Evolutionary conservation across 2,888 invertebrate species (phyloP), one percentile per base, ranked within the genome.

Genomic region (Heliconius cydno): DNA sequence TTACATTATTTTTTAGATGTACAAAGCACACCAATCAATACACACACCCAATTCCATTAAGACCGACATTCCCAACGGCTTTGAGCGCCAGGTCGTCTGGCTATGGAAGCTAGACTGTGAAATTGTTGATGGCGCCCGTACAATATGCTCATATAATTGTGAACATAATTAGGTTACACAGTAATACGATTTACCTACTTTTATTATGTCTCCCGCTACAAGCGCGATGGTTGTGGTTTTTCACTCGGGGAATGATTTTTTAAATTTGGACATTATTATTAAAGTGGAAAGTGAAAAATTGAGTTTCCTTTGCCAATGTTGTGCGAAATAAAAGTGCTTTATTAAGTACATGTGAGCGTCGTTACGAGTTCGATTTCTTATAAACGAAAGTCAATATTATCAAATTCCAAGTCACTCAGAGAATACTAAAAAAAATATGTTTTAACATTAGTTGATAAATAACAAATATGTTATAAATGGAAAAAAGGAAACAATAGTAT

Each of bases 1-100:
- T 38, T 38, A 60, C 25, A 38, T 74, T 63, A 19, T 63, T 63
- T 25, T 3, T n/a, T 38, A 25, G 25, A 41, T 22, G 3, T n/a
- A 38, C 15, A n/a, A 74, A 22, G 6, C 63, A 28, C 41, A 38
- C 15, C 13, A 75, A 75, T 65, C 19, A 65, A 75, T 75, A 75
- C 65, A 41, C 65, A 65, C 63, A 19, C 65, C 41, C 25, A 75
- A 65, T 75, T 41, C 63, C 12, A 75, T 65, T 65, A 75, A 75
- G 63, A 22, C n/a, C 28, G 38, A 65, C 65, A 65, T 65, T 41
- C 65, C 75, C 75, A 75, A 65, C 15, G 75, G 75, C 65, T 22
- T 63, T 22, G 5, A 13, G 41, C 65, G 75, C 65, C 75, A 65
- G 65, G 65, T 65, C 75, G 75, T 75, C 75, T 75, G 74, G 46